Percentiles rank a stretch among this genome's conserved stretches.
Evolutionary conservation across 2,888 invertebrate genomes (phyloP).

Genomic region (Cremastinae sp.): DNA sequence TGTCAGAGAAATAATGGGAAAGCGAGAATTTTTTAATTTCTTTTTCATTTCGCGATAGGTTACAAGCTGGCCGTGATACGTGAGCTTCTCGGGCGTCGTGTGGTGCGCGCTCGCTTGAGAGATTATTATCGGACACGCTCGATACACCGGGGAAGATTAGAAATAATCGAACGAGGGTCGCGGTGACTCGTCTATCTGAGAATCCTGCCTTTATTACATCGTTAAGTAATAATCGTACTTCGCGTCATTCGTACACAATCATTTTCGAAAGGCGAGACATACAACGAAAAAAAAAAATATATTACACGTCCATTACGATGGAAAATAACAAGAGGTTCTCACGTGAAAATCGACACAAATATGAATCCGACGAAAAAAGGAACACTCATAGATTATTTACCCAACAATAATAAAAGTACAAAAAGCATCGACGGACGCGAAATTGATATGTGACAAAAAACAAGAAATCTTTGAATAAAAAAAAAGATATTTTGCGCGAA

Average conservation of each 20-base stretch:
- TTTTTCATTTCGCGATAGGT: background rate
- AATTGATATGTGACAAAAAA: no score
- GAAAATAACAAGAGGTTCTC: no score
- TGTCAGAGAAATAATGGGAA: conserved; percentile 31
- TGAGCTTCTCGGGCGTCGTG: conserved; percentile 14
- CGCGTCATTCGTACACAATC: conserved; percentile 1
- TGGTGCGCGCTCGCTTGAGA: conserved; percentile 12
- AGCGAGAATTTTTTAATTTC: conserved; percentile 22
- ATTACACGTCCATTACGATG: no score
- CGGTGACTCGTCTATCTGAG: background rate
- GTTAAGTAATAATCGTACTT: conserved; percentile 14
- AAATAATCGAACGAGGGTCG: conserved; percentile 15
- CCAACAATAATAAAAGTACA: no score
- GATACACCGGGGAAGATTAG: conserved; percentile 10
- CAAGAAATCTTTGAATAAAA: no score
- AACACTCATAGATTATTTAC: no score
- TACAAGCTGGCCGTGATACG: conserved; percentile 27
- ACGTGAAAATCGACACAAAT: no score
- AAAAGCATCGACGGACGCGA: no score
- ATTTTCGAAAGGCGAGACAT: background rate
- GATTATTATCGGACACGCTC: conserved; percentile 42
- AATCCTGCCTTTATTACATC: conserved; percentile 3
- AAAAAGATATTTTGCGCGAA: no score
- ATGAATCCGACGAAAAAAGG: no score
- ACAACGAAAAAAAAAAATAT: background rate